Evolutionary conservation across 1,140 invertebrate genomes (phyloP).

Genomic region (Calosoma granatense): DNA sequence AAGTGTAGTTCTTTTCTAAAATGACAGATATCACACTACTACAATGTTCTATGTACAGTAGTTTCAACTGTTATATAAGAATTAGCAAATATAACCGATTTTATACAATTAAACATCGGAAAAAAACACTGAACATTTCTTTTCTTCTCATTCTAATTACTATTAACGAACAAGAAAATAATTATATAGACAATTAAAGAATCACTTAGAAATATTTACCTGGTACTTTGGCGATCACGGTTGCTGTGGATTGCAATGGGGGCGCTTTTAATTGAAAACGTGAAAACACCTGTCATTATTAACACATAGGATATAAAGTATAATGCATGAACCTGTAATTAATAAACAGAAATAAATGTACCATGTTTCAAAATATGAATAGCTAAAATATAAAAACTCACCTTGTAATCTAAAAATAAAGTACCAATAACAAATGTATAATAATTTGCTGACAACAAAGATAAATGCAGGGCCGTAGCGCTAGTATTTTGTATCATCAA

Average conservation of each 20-base stretch:
- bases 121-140: too few species aligned
- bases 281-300: constrained; percentile 64
- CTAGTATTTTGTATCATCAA: constrained; percentile 56
- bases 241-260: constrained; percentile 39
- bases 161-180: too few species aligned
- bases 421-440: constrained; percentile 74
- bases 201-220: too few species aligned
- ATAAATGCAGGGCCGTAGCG: constrained; percentile 71
- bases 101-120: too few species aligned
- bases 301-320: constrained; percentile 69
- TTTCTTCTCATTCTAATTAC: too few species aligned
- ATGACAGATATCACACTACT: too few species aligned
- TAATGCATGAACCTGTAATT: constrained; percentile 64
- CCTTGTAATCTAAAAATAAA: constrained; percentile 72
- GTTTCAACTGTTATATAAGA: too few species aligned
- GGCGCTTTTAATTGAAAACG: constrained; percentile 54
- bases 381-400: constrained; percentile 33
- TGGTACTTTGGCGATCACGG: too few species aligned
- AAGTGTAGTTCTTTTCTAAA: too few species aligned
- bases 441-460: constrained; percentile 75
- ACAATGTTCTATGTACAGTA: too few species aligned
- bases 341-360: constrained; percentile 19
- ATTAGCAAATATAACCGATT: too few species aligned
- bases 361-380: neutral
- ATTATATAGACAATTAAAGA: too few species aligned